Evolutionary conservation across 2,888 invertebrate species (phyloP).

Genomic region (Epinotia demarniana): DNA sequence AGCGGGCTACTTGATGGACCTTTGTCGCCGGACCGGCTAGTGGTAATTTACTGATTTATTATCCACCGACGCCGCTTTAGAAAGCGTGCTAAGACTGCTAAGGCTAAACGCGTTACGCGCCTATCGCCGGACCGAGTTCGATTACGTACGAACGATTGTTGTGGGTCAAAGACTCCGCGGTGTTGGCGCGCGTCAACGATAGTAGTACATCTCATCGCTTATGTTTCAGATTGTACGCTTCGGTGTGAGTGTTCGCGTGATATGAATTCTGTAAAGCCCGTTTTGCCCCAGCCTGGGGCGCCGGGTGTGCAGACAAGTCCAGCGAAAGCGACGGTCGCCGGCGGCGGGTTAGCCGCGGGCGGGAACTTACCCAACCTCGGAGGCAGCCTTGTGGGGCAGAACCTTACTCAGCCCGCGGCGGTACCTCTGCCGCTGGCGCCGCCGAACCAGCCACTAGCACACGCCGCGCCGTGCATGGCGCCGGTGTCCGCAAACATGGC

Average conservation of each 20-base stretch:
- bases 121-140: slow-evolving; percentile 59
- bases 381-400: slow-evolving; percentile 70
- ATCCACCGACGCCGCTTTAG: slow-evolving; percentile 57
- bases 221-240: slow-evolving; percentile 72
- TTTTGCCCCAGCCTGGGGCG: slow-evolving; percentile 80
- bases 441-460: slow-evolving; percentile 62
- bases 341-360: slow-evolving; percentile 51
- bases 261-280: slow-evolving; percentile 87
- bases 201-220: slow-evolving; percentile 68
- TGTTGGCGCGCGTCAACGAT: slow-evolving; percentile 67
- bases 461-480: slow-evolving; percentile 79
- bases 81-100: slow-evolving; percentile 62
- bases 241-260: slow-evolving; percentile 60
- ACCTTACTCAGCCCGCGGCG: slow-evolving; percentile 72
- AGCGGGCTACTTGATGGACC: slow-evolving; percentile 69
- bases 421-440: slow-evolving; percentile 59
- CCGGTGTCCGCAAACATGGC: slow-evolving; percentile 82
- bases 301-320: slow-evolving; percentile 77
- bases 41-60: slow-evolving; percentile 70
- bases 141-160: slow-evolving; percentile 79
- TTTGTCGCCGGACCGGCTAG: slow-evolving; percentile 65
- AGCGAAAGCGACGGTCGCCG: slow-evolving; percentile 77
- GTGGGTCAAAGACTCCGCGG: slow-evolving; percentile 80
- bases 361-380: slow-evolving; percentile 50
- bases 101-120: slow-evolving; percentile 68